Evolutionary conservation across 2,113 vertebrate genomes (phyloP).

Genomic region (Coptodon rendalli): DNA sequence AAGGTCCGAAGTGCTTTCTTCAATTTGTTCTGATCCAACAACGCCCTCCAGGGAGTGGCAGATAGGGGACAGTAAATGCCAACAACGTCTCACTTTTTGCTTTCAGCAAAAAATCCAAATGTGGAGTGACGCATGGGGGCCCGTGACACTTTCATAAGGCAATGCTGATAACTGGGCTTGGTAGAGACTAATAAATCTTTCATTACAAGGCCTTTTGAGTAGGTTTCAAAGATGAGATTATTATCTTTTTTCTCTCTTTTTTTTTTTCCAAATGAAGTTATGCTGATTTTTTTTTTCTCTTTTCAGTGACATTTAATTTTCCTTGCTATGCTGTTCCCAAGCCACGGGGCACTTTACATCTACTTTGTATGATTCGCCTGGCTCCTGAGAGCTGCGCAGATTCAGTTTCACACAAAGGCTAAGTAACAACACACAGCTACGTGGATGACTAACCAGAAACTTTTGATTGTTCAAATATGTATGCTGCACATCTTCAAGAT

Average conservation of each 20-base stretch:
- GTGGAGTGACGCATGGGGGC: neutral
- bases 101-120: neutral
- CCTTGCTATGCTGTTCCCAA: neutral
- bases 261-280: neutral
- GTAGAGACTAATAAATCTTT: constrained; percentile 50
- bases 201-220: constrained; percentile 40
- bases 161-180: constrained; percentile 21
- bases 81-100: constrained; percentile 11
- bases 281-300: neutral
- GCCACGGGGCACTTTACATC: neutral
- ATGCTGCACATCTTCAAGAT: neutral
- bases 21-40: constrained; percentile 36
- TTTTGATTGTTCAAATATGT: neutral
- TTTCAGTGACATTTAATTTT: constrained; percentile 12
- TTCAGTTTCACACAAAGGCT: neutral
- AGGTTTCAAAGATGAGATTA: constrained; percentile 36
- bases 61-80: constrained; percentile 14
- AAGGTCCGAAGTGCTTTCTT: constrained; percentile 28
- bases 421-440: neutral
- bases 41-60: constrained; percentile 7
- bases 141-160: neutral
- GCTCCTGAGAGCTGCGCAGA: neutral
- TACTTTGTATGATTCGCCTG: neutral
- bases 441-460: neutral
- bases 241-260: constrained; percentile 17